These are phyloP conservation scores for Anarsia innoxiella DNA, from an alignment of 2,888 invertebrate genomes.

Conservation along the genomic window DNA sequence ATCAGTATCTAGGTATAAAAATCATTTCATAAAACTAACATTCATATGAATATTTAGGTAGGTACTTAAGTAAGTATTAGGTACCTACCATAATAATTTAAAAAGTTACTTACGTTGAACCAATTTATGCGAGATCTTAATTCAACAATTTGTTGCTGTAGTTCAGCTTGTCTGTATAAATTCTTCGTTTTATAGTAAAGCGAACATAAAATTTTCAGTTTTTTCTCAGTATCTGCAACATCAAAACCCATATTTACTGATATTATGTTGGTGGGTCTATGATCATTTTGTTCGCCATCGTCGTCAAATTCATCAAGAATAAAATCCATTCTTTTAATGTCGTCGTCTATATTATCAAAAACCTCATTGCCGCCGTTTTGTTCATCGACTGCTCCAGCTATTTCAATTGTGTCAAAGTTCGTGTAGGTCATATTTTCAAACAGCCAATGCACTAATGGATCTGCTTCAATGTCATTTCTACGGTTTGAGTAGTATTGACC, in stretches of 20 bases:
- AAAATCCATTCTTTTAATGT: conserved; percentile 28
- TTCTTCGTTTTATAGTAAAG: conserved; percentile 16
- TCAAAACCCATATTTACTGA: conserved; percentile 26
- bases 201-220: conserved; percentile 23
- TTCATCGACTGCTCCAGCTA: conserved; percentile 8
- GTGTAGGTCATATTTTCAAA: conserved; percentile 30
- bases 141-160: conserved; percentile 23
- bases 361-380: conserved; percentile 23
- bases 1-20: no score
- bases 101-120: conserved; percentile 34
- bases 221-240: conserved; percentile 22
- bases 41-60: no score
- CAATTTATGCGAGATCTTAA: conserved; percentile 27
- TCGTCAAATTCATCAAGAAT: conserved; percentile 34
- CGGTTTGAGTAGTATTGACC: conserved; percentile 22
- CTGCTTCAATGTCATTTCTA: conserved; percentile 13
- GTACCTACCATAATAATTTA: no score
- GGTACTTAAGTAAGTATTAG: no score
- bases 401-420: conserved; percentile 4
- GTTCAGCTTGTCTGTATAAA: conserved; percentile 17
- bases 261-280: conserved; percentile 10
- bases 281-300: conserved; percentile 14
- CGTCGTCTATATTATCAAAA: conserved; percentile 6
- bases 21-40: no score
- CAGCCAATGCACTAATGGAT: conserved; percentile 41